These are phyloP conservation scores for Carcharodon carcharias DNA, from an alignment of 2,797 vertebrate genomes.

Conservation along the genomic window DNA sequence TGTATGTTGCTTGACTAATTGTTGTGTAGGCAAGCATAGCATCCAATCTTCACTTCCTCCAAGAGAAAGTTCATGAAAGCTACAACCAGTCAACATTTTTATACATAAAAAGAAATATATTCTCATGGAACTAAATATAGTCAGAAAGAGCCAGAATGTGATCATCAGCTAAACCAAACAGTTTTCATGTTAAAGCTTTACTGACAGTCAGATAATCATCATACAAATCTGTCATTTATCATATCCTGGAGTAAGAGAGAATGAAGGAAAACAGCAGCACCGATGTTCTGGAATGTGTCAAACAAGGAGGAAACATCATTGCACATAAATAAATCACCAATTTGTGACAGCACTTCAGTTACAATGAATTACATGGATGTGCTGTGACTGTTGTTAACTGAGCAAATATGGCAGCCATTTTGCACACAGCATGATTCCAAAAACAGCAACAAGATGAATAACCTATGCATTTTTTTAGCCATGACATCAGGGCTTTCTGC, in stretches of 20 bases:
- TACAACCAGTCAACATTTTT: not conserved
- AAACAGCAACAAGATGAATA: not conserved
- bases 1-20: not conserved
- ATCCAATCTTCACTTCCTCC: not conserved
- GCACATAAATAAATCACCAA: not conserved
- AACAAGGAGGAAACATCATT: not conserved
- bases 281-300: not conserved
- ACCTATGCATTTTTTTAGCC: not conserved
- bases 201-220: not conserved
- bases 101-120: not conserved
- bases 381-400: not conserved
- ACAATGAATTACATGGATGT: not conserved
- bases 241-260: not conserved
- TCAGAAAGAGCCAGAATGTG: not conserved
- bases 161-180: not conserved
- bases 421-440: not conserved
- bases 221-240: not conserved
- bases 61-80: not conserved
- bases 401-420: not conserved
- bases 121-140: not conserved
- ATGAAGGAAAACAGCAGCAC: not conserved
- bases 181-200: not conserved
- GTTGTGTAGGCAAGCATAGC: not conserved
- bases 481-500: not conserved
- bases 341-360: not conserved